A percentile compares a stretch with the other conserved stretches of the same genome.
Evolutionary conservation across 2,113 vertebrate species (phyloP).

Genomic region (Dermatemys mawii): DNA sequence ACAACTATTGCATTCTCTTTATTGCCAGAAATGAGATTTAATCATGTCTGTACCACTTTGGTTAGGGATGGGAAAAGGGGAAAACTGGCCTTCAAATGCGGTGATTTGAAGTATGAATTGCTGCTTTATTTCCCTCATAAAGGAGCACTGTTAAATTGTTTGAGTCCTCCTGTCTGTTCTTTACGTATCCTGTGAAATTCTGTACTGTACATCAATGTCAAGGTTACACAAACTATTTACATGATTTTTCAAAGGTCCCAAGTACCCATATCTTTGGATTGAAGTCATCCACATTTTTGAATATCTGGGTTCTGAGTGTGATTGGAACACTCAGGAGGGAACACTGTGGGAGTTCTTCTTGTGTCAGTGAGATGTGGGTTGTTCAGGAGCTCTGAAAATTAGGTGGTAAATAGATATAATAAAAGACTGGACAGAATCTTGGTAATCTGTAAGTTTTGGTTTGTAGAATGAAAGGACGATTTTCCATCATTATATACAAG

Average conservation of each 20-base stretch:
- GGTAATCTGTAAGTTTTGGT: rapidly evolving
- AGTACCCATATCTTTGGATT: not conserved
- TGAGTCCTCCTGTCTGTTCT: not conserved
- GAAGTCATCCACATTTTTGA: not conserved
- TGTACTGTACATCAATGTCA: not conserved
- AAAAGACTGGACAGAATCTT: not conserved
- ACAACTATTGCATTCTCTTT: not conserved
- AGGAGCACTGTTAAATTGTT: not conserved
- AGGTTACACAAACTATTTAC: not conserved
- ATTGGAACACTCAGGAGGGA: not conserved
- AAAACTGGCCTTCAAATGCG: not conserved
- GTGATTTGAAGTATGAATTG: not conserved
- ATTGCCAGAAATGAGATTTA: not conserved
- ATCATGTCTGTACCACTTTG: not conserved
- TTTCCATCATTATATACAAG: not conserved
- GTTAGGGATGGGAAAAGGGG: not conserved
- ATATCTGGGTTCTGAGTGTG: not conserved
- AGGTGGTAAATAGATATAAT: not conserved
- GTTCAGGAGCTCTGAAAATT: not conserved
- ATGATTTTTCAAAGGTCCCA: not conserved
- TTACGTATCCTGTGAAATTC: not conserved
- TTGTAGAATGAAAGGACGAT: not conserved
- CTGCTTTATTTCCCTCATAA: not conserved
- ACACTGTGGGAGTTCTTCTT: rapidly evolving
- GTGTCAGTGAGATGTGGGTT: not conserved